phyloP scores from a whole-genome alignment of 2,113 vertebrate genomes.

The Dipodomys spectabilis region DNA sequence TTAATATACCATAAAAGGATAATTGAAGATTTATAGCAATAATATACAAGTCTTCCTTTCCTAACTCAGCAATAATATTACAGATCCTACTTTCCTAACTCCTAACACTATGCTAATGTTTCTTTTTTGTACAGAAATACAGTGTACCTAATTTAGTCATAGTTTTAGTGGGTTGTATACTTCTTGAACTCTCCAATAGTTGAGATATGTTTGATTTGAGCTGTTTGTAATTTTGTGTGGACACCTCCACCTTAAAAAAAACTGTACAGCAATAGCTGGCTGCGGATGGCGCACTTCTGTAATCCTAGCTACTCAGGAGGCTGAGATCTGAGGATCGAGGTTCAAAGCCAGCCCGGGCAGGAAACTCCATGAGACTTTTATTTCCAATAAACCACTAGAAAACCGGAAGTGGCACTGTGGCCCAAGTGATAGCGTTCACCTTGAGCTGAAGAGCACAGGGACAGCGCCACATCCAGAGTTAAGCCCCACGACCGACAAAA shows the following conservation, averaged over 20 bases:
- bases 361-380: no score
- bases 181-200: neutral
- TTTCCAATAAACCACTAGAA: no score
- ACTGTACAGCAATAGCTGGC: neutral
- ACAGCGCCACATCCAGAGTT: no score
- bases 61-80: neutral
- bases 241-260: neutral
- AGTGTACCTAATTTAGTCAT: neutral
- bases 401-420: no score
- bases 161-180: conserved; percentile 35
- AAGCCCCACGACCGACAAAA: no score
- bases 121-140: neutral
- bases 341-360: no score
- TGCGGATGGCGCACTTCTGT: no score
- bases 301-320: no score
- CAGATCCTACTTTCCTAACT: no score
- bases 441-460: no score
- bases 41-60: neutral
- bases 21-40: conserved; percentile 22
- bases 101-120: neutral
- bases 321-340: no score
- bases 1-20: conserved; percentile 15
- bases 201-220: conserved; percentile 27
- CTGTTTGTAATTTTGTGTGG: conserved; percentile 11
- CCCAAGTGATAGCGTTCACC: no score